A percentile compares a stretch with the other conserved stretches of the same genome.
phyloP scores from a whole-genome alignment of 1,140 invertebrate species.

The Holcopasites calliopsidis region DNA sequence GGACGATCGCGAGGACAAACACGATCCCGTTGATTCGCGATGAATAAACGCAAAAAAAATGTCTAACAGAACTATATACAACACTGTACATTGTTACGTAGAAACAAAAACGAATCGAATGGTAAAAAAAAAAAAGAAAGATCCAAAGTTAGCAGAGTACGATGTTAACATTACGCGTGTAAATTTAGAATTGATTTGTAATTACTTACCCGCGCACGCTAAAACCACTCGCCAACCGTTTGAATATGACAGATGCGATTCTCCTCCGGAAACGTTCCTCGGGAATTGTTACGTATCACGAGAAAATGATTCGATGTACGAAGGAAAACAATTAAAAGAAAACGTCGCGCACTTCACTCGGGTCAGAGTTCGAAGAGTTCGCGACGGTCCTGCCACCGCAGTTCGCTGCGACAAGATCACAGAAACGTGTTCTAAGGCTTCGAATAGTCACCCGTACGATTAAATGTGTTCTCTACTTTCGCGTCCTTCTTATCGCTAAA shows the following conservation, averaged over 20 bases:
- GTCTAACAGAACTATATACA: constrained; percentile 53
- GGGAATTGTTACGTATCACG: constrained; percentile 10
- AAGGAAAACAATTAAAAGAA: background rate
- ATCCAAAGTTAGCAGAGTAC: background rate
- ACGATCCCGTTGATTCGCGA: background rate
- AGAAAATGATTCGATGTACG: too few species aligned
- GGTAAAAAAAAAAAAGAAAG: background rate
- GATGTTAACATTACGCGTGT: background rate
- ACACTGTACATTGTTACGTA: constrained; percentile 50
- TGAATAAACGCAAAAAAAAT: constrained; percentile 19
- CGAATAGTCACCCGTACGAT: constrained; percentile 25
- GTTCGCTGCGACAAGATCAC: constrained; percentile 53
- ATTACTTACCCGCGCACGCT: background rate
- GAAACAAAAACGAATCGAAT: background rate
- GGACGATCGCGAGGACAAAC: background rate
- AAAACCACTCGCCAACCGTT: background rate
- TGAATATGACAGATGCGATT: background rate
- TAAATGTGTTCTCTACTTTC: constrained; percentile 24
- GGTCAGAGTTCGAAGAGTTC: constrained; percentile 55
- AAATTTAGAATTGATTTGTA: too few species aligned
- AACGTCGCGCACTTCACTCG: constrained; percentile 46
- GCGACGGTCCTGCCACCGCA: constrained; percentile 29
- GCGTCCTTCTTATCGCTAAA: constrained; percentile 67
- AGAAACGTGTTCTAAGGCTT: constrained; percentile 58
- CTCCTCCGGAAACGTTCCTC: background rate